Conservation (phyloP, 2,797 vertebrate species). For the Vipera latastei region DNA sequence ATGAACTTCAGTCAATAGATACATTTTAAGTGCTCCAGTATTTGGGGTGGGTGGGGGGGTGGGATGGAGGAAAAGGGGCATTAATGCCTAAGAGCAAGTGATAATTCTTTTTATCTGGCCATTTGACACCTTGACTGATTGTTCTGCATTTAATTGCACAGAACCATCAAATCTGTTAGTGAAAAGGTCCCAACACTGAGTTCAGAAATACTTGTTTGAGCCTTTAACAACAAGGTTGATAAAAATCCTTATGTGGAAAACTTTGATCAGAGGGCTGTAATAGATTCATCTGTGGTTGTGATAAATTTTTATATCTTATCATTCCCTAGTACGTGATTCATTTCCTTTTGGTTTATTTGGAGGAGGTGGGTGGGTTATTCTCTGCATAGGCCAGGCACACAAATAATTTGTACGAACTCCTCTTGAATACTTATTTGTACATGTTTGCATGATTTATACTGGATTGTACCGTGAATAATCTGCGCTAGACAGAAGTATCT, state of each 20-base stretch:
- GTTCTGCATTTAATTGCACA: not conserved
- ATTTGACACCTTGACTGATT: not conserved
- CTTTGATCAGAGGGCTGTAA: conserved; percentile 1
- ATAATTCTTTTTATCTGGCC: conserved; percentile 11
- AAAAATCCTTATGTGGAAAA: conserved; percentile 29
- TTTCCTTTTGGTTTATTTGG: conserved; percentile 23
- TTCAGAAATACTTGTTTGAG: not conserved
- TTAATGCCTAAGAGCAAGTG: not conserved
- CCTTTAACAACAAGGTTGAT: not conserved
- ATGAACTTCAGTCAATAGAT: not conserved
- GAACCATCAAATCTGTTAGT: not conserved
- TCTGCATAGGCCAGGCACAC: conserved; percentile 12
- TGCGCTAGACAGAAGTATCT: not conserved
- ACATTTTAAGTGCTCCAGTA: not conserved
- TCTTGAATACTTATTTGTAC: not conserved
- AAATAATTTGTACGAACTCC: conserved; percentile 27
- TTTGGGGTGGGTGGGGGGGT: not conserved
- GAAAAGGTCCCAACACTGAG: not conserved
- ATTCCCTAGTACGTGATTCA: conserved; percentile 40
- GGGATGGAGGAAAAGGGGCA: not conserved
- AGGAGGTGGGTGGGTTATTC: conserved; percentile 19
- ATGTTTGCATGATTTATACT: not conserved
- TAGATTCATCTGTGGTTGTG: not conserved
- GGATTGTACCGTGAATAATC: not conserved
- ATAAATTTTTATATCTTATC: conserved; percentile 52